These are phyloP conservation scores for rat (Rattus norvegicus) DNA, from an alignment of 2,113 vertebrate species.

Conservation along the genomic window GRCr8 NC_086023.1:86183501-86184000, in stretches of 20 bases:
- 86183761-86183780: background rate
- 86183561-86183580: too few relatives aligned
- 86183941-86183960: background rate
- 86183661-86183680: background rate
- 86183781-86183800: background rate
- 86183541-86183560: too few relatives aligned
- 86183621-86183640: too few relatives aligned
- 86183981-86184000: background rate
- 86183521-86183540: too few relatives aligned
- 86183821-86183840: background rate
- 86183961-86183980: background rate
- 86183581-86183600: background rate
- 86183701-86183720: background rate
- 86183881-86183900: background rate
- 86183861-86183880: background rate
- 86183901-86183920: background rate
- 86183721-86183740: too few relatives aligned
- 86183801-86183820: background rate
- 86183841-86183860: background rate
- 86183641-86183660: background rate
- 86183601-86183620: background rate
- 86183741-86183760: background rate
- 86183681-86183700: background rate
- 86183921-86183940: background rate
- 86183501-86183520: too few relatives aligned